Evolutionary conservation across 2,888 invertebrate species (phyloP), one percentile per base, ranked within the genome.

Genomic region (Emmelina monodactyla): DNA sequence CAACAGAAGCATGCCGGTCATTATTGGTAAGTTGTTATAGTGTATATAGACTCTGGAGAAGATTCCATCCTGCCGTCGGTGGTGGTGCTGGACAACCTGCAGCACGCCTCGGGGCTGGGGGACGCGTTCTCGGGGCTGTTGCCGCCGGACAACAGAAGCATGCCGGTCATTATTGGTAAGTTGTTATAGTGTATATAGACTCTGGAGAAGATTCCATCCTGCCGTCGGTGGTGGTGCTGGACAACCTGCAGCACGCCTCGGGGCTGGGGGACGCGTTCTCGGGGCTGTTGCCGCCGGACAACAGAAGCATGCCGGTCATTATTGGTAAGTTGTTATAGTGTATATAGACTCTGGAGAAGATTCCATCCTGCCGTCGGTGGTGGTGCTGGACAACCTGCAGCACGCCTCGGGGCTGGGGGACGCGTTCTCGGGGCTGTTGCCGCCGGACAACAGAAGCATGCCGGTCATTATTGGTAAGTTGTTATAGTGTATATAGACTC

Each of bases 361-460:
- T 34, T 87, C 86, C 15, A 92, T 92, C 49, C 70, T 97, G 44
- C 97, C 97, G 1, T 89, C 91, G 46, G 96, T 97, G 40, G 92
- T 97, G 41, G 94, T 97, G 41, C 82, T 97, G 41, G 97, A 97
- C 76, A 97, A 97, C 73, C 83, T 97, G 41, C 97, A 97, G 58
- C 94, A 96, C 68, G 93, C 93, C 0, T 91, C 92, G 0, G 93
- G 94, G 0, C 79, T 97, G 22, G 92, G 92, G 0, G 97, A 97
- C 65, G 91, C 96, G 16, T 90, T 95, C 63, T 92, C 92, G 19
- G 91, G 94, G 1, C 85, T 96, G 37, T 84, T 95, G 36, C 91
- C 91, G 52, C 91, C 94, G 22, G 89, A 91, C 50, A 88, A 91
- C 51, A 85, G 88, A 51, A 85, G 86, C 49, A 84, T 91, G 61